These are phyloP conservation scores for Equus przewalskii DNA, from an alignment of 2,113 vertebrate species.

Conservation along the genomic window DNA sequence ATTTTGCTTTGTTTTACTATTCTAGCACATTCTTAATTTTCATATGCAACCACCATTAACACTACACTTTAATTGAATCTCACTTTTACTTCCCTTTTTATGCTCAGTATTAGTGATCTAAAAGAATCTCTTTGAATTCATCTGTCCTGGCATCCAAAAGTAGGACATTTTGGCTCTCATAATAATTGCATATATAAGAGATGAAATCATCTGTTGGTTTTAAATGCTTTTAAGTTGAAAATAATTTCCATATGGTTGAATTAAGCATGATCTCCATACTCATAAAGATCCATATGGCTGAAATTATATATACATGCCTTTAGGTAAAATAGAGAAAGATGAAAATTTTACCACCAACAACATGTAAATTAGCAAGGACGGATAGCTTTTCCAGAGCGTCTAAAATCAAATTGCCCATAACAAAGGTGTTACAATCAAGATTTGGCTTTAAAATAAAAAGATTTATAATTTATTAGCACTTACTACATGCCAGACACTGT, in stretches of 20 bases:
- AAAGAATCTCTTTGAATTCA: constrained; percentile 58
- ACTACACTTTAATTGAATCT: constrained; percentile 53
- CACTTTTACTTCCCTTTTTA: constrained; percentile 67
- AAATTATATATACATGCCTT: constrained; percentile 22
- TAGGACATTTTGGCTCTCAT: constrained; percentile 54
- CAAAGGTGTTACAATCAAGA: neutral
- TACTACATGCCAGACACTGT: neutral
- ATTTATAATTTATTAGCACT: neutral
- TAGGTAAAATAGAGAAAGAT: neutral
- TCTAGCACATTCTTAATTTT: constrained; percentile 72
- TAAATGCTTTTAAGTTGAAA: constrained; percentile 76
- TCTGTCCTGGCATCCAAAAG: constrained; percentile 66
- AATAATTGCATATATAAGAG: constrained; percentile 67
- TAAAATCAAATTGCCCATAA: neutral
- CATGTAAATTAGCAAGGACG: constrained; percentile 17
- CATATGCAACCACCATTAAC: constrained; percentile 49
- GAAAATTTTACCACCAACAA: neutral
- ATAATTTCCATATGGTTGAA: constrained; percentile 81
- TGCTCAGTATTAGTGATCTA: constrained; percentile 26
- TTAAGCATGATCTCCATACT: constrained; percentile 7
- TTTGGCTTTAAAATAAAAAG: neutral
- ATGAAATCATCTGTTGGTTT: constrained; percentile 75
- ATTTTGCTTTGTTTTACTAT: constrained; percentile 2
- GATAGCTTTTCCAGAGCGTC: neutral
- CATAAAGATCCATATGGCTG: constrained; percentile 42